Conservation (phyloP, 1,140 invertebrate genomes). For the Ostrea edulis region DNA sequence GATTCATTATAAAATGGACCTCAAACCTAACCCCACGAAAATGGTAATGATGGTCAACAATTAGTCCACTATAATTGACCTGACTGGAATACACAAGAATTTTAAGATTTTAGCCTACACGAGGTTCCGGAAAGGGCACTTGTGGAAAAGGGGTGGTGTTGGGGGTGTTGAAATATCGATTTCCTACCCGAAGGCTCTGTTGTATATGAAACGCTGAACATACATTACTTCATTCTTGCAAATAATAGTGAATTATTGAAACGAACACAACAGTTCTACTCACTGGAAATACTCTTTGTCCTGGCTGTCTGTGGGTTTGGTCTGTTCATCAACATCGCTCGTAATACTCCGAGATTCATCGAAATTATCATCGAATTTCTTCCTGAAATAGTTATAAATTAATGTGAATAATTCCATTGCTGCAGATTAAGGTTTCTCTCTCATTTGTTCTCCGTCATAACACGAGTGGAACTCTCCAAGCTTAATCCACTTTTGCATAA, state of each 20-base stretch:
- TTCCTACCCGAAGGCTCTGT: too few relatives aligned
- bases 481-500: neutral
- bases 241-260: neutral
- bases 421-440: neutral
- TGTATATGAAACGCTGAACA: neutral
- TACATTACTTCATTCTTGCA: neutral
- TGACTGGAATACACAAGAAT: too few relatives aligned
- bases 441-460: neutral
- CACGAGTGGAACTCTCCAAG: neutral
- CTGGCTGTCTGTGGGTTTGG: neutral
- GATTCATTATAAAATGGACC: too few relatives aligned
- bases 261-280: neutral
- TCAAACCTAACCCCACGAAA: too few relatives aligned
- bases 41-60: too few relatives aligned
- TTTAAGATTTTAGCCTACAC: too few relatives aligned
- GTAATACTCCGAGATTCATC: neutral
- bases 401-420: neutral
- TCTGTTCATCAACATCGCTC: neutral
- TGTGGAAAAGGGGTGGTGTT: too few relatives aligned
- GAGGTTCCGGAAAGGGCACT: too few relatives aligned
- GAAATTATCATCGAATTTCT: slow-evolving; percentile 1
- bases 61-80: too few relatives aligned
- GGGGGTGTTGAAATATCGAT: too few relatives aligned
- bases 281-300: neutral
- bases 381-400: slow-evolving; percentile 24